Base-by-base conservation (phyloP, 2,113 vertebrate species). In the Eurystomus gularis region DNA sequence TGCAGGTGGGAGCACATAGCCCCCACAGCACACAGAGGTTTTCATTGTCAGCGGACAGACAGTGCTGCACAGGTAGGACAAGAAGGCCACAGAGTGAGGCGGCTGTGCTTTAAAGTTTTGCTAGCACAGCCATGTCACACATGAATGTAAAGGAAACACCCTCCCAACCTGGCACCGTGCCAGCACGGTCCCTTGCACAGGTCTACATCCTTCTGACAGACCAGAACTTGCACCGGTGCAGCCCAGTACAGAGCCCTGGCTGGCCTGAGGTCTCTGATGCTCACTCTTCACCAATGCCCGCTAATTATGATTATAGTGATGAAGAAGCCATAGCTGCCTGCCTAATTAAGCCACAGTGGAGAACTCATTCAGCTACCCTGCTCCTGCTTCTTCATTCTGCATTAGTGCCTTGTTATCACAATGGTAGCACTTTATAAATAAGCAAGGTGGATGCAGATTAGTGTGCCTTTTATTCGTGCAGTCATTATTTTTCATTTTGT, bases 341-440 rank as follows among this genome's bases (percentile, higher is more conserved):
- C 64, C 72, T 95, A 84, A 96, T 95, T 94, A 96, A 86, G 68
- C 46, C 85, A 78, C 75, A 68, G 78, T 13, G 15, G 70, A 92
- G n/a, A 93, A 72, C 19, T 82, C 86, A 57, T 76, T 89, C 80
- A 86, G 48, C 52, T 60, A 24, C 25, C 13, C 52, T 57, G 77
- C 65, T 90, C 55, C 72, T 17, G 19, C 48, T 65, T 54, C 54
- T 93, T 95, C 6, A 0, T 61, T 94, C 91, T 73, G 57, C 46
- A 37, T 83, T 93, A 88, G 60, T 64, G 82, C 76, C 39, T 86
- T 86, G n/a, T 92, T 88, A 81, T 51, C 76, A 81, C 90, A 83
- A 93, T 10, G 12, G 55, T 19, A 82, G 24, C 0, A 0, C 24
- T 90, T 86, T 54, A 78, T 82, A 72, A 85, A 78, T 46, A 77